Conservation (phyloP, 2,888 invertebrate genomes). For the Ctenicera cuprea region DNA sequence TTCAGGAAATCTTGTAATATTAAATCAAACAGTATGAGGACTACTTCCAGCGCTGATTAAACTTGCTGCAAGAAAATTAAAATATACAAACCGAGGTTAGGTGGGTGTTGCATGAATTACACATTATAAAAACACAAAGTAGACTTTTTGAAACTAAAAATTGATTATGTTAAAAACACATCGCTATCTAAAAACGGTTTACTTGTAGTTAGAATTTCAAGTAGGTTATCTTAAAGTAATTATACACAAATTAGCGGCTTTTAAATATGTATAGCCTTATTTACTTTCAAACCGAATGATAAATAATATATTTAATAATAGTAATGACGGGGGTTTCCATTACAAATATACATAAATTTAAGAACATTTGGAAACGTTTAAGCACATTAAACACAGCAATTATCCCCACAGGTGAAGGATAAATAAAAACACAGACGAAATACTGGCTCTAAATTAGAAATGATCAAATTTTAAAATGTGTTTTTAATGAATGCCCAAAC, state of each 20-base stretch:
- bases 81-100: conserved; percentile 11
- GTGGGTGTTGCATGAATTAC: conserved; percentile 29
- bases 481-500: too few relatives aligned
- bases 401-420: background rate
- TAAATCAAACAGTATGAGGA: conserved; percentile 37
- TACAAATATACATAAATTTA: too few relatives aligned
- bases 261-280: background rate
- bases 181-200: background rate
- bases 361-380: background rate
- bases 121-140: background rate
- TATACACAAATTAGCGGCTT: background rate
- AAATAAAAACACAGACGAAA: background rate
- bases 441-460: background rate
- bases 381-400: background rate
- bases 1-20: conserved; percentile 29
- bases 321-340: too few relatives aligned
- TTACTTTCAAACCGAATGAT: too few relatives aligned
- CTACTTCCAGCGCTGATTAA: conserved; percentile 27
- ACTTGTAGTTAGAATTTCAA: background rate
- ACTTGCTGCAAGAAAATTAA: conserved; percentile 36
- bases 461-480: too few relatives aligned
- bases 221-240: background rate
- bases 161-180: background rate
- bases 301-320: too few relatives aligned
- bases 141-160: background rate